phyloP scores from a whole-genome alignment of 2,888 invertebrate genomes.

The Trypoxylon attenuatum region DNA sequence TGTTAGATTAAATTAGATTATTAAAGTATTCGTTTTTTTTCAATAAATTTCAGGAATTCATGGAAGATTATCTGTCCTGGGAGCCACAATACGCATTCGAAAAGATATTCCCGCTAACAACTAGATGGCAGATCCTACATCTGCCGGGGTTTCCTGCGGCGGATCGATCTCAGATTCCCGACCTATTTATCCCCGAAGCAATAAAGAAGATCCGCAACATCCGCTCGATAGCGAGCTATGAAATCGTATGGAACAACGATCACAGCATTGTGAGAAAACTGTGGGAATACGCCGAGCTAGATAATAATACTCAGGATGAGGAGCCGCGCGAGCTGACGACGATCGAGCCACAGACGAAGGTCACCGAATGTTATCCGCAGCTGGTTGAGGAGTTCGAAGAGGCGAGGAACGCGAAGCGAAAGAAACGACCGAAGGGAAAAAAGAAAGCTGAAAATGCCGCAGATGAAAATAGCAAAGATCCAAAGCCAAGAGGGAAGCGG shows the following conservation, averaged over 20 bases:
- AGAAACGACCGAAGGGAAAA: constrained; percentile 51
- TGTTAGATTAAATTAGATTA: constrained; percentile 1
- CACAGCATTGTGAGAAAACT: constrained; percentile 77
- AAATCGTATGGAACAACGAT: constrained; percentile 83
- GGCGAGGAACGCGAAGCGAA: constrained; percentile 76
- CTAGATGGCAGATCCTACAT: constrained; percentile 84
- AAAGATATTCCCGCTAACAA: constrained; percentile 85
- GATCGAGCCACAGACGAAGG: constrained; percentile 81
- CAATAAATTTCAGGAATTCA: constrained; percentile 77
- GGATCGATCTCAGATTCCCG: constrained; percentile 44
- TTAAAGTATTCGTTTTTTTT: constrained; percentile 12
- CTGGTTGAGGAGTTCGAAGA: constrained; percentile 79
- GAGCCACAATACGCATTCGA: constrained; percentile 84
- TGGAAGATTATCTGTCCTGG: constrained; percentile 83
- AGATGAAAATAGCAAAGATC: neutral
- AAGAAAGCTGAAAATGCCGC: constrained; percentile 11
- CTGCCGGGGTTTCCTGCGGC: constrained; percentile 54
- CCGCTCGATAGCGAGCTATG: constrained; percentile 81
- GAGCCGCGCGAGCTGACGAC: constrained; percentile 76
- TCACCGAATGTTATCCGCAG: constrained; percentile 80
- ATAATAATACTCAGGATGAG: constrained; percentile 33
- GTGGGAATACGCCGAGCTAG: constrained; percentile 64
- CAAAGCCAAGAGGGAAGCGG: constrained; percentile 15
- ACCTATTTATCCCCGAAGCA: constrained; percentile 74
- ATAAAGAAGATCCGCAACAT: constrained; percentile 78